Base-by-base conservation (phyloP, 1,140 invertebrate genomes). In the Palaemon carinicauda region DNA sequence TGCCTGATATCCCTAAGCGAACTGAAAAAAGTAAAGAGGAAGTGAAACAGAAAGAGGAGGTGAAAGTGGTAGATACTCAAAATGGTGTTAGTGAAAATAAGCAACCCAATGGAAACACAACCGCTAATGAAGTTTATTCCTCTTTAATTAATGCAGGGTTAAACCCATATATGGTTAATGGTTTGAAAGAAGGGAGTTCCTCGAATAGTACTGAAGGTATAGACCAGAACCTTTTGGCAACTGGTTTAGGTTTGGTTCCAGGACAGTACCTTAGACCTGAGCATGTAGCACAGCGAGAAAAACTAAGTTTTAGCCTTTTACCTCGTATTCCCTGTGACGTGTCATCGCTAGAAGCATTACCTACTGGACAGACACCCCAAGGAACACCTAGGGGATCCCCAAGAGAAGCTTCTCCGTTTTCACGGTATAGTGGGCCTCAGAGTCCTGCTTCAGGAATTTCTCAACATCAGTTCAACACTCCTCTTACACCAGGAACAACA, bases 231-330 rank as follows among this genome's bases (percentile, higher is more conserved):
- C 82, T 89, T 3, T 54, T 89, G 27, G 88, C 88, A 21, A 82
- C 86, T n/a, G 89, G 89, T 21, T 80, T 90, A 5, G 89, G 89
- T 31, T 69, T 89, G 24, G 87, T 90, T 56, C 89, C 89, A 7
- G 88, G 87, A 17, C 89, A 89, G 86, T 90, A 89, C 50, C 56
- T 90, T 17, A 50, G 87, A 24, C 83, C 87, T 14, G 90, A 89
- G 56, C 87, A 89, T 24, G 85, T 89, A 15, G 74, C 80, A 15
- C 82, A 88, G 73, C 54, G 74, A 21, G 87, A 91, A 77, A 91
- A 91, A 82, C 93, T 93, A 31, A 94, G 94, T 94, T 95, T 95
- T 89, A 94, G 93, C 89, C 92, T 95, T 79, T 90, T 95, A 71
- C 93, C 94, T 21, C 92, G 93, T 89, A 93, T 94, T 82, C 92